phyloP scores from a whole-genome alignment of 2,797 vertebrate species.

The Acrocephalus scirpaceus region DNA sequence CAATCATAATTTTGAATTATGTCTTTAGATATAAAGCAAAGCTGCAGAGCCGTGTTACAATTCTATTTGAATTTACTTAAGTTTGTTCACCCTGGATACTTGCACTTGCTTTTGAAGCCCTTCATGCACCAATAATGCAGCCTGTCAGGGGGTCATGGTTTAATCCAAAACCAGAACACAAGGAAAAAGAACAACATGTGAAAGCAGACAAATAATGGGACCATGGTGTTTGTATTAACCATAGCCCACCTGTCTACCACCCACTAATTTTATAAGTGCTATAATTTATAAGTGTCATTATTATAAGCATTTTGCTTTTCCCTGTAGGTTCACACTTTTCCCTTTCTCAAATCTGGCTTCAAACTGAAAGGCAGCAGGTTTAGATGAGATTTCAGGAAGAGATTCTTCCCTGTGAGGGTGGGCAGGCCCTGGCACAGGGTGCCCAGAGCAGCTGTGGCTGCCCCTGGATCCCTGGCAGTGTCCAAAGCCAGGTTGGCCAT shows the following conservation, averaged over 20 bases:
- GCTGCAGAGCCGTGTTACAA: neutral
- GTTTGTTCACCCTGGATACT: neutral
- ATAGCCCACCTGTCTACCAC: neutral
- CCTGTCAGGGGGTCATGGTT: neutral
- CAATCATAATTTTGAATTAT: neutral
- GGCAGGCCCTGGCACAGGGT: fast-evolving
- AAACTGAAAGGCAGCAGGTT: neutral
- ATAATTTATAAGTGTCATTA: neutral
- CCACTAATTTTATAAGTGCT: neutral
- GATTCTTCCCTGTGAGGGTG: neutral
- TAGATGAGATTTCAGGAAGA: neutral
- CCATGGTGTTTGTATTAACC: neutral
- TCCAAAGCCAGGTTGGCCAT: fast-evolving
- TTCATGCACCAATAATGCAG: neutral
- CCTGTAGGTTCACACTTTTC: neutral
- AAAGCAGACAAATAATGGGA: neutral
- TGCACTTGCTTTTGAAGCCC: neutral
- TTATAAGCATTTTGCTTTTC: neutral
- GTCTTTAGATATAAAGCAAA: neutral
- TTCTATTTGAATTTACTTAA: neutral
- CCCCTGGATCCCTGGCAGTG: neutral
- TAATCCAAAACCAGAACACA: neutral
- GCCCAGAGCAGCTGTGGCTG: neutral
- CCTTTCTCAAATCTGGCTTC: neutral
- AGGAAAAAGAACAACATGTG: fast-evolving